These are phyloP conservation scores for Clavelina lepadiformis DNA, from an alignment of 23 tunicate species.

Conservation along the genomic window DNA sequence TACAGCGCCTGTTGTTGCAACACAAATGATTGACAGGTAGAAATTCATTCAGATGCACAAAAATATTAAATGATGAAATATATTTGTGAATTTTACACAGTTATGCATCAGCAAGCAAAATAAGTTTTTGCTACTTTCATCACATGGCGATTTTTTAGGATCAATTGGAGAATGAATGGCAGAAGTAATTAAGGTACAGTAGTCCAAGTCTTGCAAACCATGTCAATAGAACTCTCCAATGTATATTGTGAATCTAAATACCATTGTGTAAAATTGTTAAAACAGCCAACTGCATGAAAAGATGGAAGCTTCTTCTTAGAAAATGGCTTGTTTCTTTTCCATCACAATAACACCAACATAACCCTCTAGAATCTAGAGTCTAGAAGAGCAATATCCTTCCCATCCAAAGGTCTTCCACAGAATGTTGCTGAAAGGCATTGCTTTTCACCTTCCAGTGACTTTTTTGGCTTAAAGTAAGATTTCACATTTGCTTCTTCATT, in stretches of 20 bases:
- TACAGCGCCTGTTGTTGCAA: too few species aligned
- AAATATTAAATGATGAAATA: too few species aligned
- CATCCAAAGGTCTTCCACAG: constrained; percentile 80
- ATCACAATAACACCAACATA: constrained; percentile 38
- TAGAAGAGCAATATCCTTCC: constrained; percentile 43
- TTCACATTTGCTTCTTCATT: constrained; percentile 53
- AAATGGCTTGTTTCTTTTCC: constrained; percentile 59
- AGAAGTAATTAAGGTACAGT: constrained; percentile 18
- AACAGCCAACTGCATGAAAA: constrained; percentile 36
- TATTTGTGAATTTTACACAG: too few species aligned
- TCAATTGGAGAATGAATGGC: constrained; percentile 49
- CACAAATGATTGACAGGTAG: too few species aligned
- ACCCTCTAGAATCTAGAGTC: too few species aligned
- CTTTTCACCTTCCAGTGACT: not conserved
- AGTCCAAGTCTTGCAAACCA: constrained; percentile 41
- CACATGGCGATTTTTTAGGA: too few species aligned
- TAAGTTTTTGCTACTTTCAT: too few species aligned
- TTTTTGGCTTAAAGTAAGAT: constrained; percentile 47
- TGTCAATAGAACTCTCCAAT: constrained; percentile 31
- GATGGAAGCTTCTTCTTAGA: constrained; percentile 51
- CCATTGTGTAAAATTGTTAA: constrained; percentile 67
- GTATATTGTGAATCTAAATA: constrained; percentile 59
- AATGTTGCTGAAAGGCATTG: constrained; percentile 38
- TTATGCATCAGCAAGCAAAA: too few species aligned
- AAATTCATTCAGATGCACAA: too few species aligned